A percentile compares a stretch with the other conserved stretches of the same genome.
phyloP scores from a whole-genome alignment of 2,888 invertebrate species.

The Chrysolina oricalcia region DNA sequence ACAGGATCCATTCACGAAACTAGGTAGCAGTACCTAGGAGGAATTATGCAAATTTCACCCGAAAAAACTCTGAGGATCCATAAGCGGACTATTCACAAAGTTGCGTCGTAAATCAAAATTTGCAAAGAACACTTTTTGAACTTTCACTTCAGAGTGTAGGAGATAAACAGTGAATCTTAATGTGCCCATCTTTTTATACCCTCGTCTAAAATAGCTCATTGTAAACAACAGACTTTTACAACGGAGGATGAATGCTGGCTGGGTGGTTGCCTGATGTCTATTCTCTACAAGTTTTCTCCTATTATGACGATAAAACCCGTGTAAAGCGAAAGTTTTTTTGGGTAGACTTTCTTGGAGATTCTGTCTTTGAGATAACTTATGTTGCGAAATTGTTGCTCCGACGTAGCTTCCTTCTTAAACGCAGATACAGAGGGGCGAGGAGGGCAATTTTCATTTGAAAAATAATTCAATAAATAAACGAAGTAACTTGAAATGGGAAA shows the following conservation, averaged over 20 bases:
- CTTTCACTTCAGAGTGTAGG: slow-evolving; percentile 66
- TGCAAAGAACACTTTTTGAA: slow-evolving; percentile 69
- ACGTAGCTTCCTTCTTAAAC: too few species aligned
- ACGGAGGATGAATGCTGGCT: slow-evolving; percentile 45
- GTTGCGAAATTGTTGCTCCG: background rate
- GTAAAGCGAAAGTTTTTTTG: slow-evolving; percentile 53
- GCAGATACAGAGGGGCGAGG: too few species aligned
- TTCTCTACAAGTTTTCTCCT: slow-evolving; percentile 49
- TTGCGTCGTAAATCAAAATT: slow-evolving; percentile 69
- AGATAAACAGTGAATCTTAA: slow-evolving; percentile 62
- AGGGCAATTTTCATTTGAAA: too few species aligned
- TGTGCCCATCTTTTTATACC: slow-evolving; percentile 64
- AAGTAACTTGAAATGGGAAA: too few species aligned
- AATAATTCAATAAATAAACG: too few species aligned
- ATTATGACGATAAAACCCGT: slow-evolving; percentile 50
- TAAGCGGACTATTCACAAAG: slow-evolving; percentile 50
- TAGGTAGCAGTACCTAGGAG: background rate
- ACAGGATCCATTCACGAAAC: background rate
- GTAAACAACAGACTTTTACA: slow-evolving; percentile 64
- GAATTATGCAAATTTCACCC: background rate
- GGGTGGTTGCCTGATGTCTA: slow-evolving; percentile 48
- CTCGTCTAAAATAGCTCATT: slow-evolving; percentile 64
- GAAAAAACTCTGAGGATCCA: background rate
- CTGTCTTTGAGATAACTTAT: background rate
- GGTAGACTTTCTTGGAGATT: background rate